These are phyloP conservation scores for Ctenopoma multispine DNA, from an alignment of 2,797 vertebrate species.

Conservation along the genomic window DNA sequence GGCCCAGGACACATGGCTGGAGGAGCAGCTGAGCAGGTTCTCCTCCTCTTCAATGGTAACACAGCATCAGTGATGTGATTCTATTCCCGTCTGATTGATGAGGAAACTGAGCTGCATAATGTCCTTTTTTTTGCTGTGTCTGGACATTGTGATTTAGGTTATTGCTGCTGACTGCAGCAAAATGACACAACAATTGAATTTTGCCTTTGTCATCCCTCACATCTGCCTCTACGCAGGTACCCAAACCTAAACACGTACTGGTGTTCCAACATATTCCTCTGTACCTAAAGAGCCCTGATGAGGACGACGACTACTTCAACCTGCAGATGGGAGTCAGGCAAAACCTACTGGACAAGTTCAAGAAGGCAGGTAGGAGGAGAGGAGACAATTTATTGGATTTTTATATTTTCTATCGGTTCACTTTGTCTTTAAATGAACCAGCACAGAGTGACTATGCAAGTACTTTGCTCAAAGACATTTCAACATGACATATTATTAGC, in stretches of 20 bases:
- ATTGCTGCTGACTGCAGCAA: neutral
- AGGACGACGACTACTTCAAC: conserved; percentile 95
- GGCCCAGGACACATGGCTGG: conserved; percentile 93
- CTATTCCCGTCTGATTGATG: conserved; percentile 24
- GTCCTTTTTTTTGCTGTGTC: conserved; percentile 4
- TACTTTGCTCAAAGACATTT: conserved; percentile 17
- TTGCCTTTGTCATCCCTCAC: conserved; percentile 4
- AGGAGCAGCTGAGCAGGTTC: conserved; percentile 84
- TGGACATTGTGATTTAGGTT: conserved; percentile 4
- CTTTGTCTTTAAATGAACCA: neutral
- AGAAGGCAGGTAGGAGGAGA: conserved; percentile 85
- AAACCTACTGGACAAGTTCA: conserved; percentile 88
- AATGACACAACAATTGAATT: conserved; percentile 20
- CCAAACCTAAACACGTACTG: conserved; percentile 86
- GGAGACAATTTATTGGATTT: neutral
- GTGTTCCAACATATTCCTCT: conserved; percentile 98
- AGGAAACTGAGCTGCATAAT: neutral
- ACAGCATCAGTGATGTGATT: conserved; percentile 1
- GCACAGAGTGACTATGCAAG: neutral
- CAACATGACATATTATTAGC: neutral
- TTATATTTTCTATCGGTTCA: neutral
- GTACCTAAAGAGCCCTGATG: conserved; percentile 87
- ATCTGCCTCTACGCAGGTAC: conserved; percentile 57
- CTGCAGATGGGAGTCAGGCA: conserved; percentile 85
- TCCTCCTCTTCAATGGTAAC: conserved; percentile 63